Evolutionary conservation across 2,113 vertebrate genomes (phyloP).

Genomic region (zebrafish (Danio rerio)): DNA sequence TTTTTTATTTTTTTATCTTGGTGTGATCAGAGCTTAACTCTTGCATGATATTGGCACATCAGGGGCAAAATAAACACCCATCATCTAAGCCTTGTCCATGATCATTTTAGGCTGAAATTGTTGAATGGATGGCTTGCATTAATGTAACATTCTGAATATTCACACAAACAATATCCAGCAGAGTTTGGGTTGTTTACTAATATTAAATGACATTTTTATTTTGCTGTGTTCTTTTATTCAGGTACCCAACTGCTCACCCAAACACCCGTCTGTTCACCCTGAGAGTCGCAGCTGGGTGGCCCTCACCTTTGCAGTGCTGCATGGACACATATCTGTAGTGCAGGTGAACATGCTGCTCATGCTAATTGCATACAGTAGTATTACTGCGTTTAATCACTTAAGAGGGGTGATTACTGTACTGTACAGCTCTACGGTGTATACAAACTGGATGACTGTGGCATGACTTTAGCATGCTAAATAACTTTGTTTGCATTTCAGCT

Average conservation of each 20-base stretch:
- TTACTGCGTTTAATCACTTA: not conserved
- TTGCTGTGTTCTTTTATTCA: slow-evolving; percentile 57
- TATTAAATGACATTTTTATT: not conserved
- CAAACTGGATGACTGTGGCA: not conserved
- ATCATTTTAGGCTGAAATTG: not conserved
- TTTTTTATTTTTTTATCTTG: no score
- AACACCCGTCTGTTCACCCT: slow-evolving; percentile 85
- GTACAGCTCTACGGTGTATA: slow-evolving; percentile 37
- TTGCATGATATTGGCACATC: not conserved
- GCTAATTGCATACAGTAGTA: not conserved
- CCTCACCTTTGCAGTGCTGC: slow-evolving; percentile 87
- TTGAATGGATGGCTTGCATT: no score
- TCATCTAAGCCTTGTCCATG: not conserved
- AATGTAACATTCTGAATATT: not conserved
- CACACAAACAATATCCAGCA: not conserved
- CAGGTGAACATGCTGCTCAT: slow-evolving; percentile 78
- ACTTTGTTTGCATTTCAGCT: slow-evolving; percentile 72
- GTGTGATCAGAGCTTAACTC: not conserved
- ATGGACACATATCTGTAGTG: slow-evolving; percentile 86
- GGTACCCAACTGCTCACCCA: slow-evolving; percentile 84
- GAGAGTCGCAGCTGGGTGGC: slow-evolving; percentile 90
- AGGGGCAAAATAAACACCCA: not conserved
- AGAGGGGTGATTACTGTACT: not conserved
- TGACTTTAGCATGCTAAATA: not conserved
- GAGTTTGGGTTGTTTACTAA: not conserved